These are phyloP conservation scores for Carassius gibelio DNA, from an alignment of 2,113 vertebrate genomes.

Conservation along the genomic window DNA sequence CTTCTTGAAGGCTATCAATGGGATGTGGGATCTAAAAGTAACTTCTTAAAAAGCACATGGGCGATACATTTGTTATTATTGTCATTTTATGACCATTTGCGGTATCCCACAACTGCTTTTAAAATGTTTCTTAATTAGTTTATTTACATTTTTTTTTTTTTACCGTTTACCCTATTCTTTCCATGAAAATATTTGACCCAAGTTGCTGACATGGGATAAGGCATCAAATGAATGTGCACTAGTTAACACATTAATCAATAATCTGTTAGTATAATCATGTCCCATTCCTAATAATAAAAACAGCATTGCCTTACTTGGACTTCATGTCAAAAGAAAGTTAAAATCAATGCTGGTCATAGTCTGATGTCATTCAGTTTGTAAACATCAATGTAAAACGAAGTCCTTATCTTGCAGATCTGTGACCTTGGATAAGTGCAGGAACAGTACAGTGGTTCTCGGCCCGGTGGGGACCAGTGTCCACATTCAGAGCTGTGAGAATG, in stretches of 20 bases:
- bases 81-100: not conserved
- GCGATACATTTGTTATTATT: not conserved
- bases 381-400: not conserved
- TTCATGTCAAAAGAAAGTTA: not conserved
- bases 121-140: not conserved
- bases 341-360: not conserved
- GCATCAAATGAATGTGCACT: not conserved
- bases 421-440: constrained; percentile 90
- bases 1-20: not conserved
- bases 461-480: constrained; percentile 86
- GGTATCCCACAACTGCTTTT: not conserved
- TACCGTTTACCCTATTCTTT: not conserved
- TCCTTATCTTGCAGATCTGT: constrained; percentile 79
- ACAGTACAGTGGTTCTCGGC: constrained; percentile 88
- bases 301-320: not conserved
- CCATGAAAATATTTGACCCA: not conserved
- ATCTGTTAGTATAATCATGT: not conserved
- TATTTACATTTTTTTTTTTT: not conserved
- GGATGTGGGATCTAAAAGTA: not conserved
- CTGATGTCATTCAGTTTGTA: not conserved
- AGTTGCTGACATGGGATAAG: not conserved
- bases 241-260: not conserved
- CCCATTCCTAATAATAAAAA: not conserved
- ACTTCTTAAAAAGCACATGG: not conserved
- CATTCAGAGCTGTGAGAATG: constrained; percentile 85